Percentiles rank a stretch among this genome's conserved stretches.
phyloP scores from a whole-genome alignment of 2,888 invertebrate genomes.

The Caenorhabditis macrosperma region DNA sequence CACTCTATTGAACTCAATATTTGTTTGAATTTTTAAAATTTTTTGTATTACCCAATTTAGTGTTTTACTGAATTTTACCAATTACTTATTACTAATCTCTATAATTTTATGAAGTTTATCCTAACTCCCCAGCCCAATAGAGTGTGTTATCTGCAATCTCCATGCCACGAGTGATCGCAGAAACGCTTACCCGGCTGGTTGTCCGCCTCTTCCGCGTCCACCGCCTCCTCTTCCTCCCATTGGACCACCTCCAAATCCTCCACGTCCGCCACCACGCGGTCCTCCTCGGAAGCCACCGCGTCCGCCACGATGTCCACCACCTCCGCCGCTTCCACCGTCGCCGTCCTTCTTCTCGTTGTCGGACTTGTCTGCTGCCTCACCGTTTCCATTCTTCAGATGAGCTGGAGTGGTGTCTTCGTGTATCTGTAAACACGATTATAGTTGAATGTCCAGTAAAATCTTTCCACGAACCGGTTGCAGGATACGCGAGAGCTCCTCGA shows the following conservation, averaged over 20 bases:
- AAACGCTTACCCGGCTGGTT: constrained; percentile 38
- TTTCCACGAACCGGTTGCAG: constrained; percentile 75
- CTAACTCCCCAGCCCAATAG: background rate
- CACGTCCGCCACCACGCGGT: constrained; percentile 37
- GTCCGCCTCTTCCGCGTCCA: constrained; percentile 57
- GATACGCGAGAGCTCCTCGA: constrained; percentile 73
- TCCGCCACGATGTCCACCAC: constrained; percentile 51
- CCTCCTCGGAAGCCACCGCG: constrained; percentile 48
- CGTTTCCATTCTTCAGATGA: constrained; percentile 58
- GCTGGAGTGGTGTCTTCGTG: constrained; percentile 68
- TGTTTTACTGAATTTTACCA: background rate
- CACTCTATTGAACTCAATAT: background rate
- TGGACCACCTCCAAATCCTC: constrained; percentile 34
- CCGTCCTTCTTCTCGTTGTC: constrained; percentile 1
- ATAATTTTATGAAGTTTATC: too few species aligned
- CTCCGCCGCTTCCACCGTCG: constrained; percentile 1
- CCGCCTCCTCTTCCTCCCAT: constrained; percentile 30
- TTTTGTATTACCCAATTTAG: background rate
- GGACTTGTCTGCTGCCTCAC: constrained; percentile 15
- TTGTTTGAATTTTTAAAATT: background rate
- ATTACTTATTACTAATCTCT: background rate
- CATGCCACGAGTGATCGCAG: background rate
- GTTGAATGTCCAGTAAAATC: background rate
- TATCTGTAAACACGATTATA: constrained; percentile 28
- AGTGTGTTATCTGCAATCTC: background rate